Evolutionary conservation across 2,888 invertebrate species (phyloP), one percentile per base, ranked within the genome.

Genomic region (Neoscelio sp.): DNA sequence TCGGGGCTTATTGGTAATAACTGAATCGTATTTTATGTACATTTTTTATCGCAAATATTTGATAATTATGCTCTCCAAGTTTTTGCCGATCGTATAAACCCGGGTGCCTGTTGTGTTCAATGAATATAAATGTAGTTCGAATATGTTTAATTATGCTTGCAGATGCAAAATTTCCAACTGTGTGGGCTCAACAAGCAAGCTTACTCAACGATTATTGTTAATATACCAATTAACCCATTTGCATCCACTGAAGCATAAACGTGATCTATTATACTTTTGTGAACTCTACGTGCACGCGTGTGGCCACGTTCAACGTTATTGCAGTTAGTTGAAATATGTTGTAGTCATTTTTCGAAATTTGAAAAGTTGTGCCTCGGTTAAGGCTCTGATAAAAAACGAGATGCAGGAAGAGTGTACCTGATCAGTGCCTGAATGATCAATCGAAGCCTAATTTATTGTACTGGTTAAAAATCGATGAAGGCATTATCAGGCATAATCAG

Each of bases 81-180:
- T 78, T 78, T 78, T 68, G 60, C 56, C 62, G 73, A 73, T 42
- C 56, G 30, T 42, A 65, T 56, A 65, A 73, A 68, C 48, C 30
- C 13, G 42, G n/a, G 62, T 33, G 67, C 73, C 62, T 78, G 68
- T 73, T 68, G 56, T 73, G 67, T 56, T 73, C 67, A 78, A 78
- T 78, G 73, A 78, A 78, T 78, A 78, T 78, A 68, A 78, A 78
- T 73, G 78, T 68, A 62, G 78, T 54, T 73, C 54, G 62, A 78
- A 71, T 71, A 78, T 78, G 78, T 78, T 78, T 78, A 71, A 78
- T 78, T 78, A 74, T 56, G 78, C 78, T 67, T 78, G 73, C 50
- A 67, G 62, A 74, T 78, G 73, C 73, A 68, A 78, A 68, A 74
- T 78, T 78, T 74, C 73, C 73, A 78, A 74, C 68, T 62, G 71